A percentile compares a stretch with the other conserved stretches of the same genome.
phyloP scores from a whole-genome alignment of 2,113 vertebrate species.

The Colius striatus region DNA sequence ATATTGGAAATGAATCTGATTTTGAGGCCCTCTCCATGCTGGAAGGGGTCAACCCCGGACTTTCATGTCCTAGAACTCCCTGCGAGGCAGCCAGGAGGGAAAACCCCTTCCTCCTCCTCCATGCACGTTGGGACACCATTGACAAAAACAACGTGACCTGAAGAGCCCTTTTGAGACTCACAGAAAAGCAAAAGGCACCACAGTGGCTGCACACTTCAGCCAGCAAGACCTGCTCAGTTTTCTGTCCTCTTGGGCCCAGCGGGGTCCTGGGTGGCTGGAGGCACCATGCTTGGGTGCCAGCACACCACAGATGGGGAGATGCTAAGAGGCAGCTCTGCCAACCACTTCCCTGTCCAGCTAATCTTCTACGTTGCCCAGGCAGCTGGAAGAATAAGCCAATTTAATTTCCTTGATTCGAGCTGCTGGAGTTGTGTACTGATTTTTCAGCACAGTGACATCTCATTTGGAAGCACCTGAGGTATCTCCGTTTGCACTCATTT shows the following conservation, averaged over 20 bases:
- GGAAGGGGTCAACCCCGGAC: background rate
- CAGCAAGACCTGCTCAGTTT: background rate
- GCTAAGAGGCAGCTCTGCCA: background rate
- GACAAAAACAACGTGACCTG: fast-evolving
- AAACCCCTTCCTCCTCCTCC: background rate
- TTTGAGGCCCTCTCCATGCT: background rate
- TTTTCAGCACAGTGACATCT: slow-evolving; percentile 45
- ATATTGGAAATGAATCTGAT: background rate
- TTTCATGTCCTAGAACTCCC: background rate
- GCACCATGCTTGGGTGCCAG: fast-evolving
- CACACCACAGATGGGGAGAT: background rate
- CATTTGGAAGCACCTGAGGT: slow-evolving; percentile 38
- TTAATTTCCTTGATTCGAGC: background rate
- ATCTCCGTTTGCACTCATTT: slow-evolving; percentile 27
- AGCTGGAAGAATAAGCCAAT: slow-evolving; percentile 13
- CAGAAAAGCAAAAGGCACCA: background rate
- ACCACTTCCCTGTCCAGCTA: background rate
- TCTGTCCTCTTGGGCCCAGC: background rate
- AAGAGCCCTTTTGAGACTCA: background rate
- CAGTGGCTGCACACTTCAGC: background rate
- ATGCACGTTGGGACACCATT: fast-evolving
- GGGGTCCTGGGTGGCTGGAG: background rate
- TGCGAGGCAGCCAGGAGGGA: background rate
- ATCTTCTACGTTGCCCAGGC: background rate
- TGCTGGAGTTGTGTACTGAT: background rate